phyloP scores from a whole-genome alignment of 2,797 vertebrate genomes.

The Anniella stebbinsi region DNA sequence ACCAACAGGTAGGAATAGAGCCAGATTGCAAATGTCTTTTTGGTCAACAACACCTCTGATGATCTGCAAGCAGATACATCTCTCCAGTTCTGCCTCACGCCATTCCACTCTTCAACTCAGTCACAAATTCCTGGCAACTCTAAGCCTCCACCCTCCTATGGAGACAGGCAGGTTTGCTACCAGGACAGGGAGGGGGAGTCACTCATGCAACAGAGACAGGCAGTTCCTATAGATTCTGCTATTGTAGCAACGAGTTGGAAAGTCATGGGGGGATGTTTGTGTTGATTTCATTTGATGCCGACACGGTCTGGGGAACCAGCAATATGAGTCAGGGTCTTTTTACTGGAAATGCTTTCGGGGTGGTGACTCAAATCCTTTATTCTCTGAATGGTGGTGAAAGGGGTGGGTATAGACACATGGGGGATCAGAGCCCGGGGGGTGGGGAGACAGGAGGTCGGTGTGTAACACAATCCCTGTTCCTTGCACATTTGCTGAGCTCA shows the following conservation, averaged over 20 bases:
- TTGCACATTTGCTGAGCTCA: slow-evolving; percentile 17
- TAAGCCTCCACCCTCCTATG: background rate
- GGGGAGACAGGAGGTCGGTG: background rate
- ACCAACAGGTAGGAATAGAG: background rate
- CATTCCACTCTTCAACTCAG: background rate
- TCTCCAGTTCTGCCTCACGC: background rate
- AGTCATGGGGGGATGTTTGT: background rate
- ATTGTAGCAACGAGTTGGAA: background rate
- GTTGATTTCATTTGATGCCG: background rate
- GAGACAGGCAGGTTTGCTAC: slow-evolving; percentile 5
- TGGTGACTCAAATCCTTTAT: slow-evolving; percentile 19
- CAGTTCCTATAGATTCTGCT: background rate
- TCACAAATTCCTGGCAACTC: background rate
- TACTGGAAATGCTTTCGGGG: slow-evolving; percentile 17
- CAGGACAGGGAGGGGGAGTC: background rate
- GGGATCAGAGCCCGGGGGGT: background rate
- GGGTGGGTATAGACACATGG: background rate
- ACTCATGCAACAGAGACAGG: background rate
- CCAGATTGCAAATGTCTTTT: background rate
- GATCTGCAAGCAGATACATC: background rate
- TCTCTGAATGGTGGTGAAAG: slow-evolving; percentile 6
- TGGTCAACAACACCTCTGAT: background rate
- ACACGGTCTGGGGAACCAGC: background rate
- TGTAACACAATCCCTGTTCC: background rate
- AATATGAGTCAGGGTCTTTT: slow-evolving; percentile 22